phyloP scores from a whole-genome alignment of 2,113 vertebrate species.

The Ictalurus furcatus region DNA sequence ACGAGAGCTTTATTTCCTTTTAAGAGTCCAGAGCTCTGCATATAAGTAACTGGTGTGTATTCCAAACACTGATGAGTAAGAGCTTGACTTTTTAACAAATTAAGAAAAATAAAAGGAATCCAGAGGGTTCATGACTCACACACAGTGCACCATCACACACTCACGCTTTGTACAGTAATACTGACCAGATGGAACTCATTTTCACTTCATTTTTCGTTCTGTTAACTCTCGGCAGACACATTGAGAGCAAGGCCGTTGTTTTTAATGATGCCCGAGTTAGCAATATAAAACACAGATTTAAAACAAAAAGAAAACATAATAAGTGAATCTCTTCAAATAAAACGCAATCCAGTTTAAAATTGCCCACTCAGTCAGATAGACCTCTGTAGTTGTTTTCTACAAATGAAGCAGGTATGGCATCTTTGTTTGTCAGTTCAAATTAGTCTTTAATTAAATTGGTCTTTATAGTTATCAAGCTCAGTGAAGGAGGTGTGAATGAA shows the following conservation, averaged over 20 bases:
- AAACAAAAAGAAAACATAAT: conserved; percentile 1
- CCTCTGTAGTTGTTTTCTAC: background rate
- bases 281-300: background rate
- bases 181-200: conserved; percentile 21
- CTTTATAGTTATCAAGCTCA: background rate
- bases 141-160: conserved; percentile 6
- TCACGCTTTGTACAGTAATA: conserved; percentile 6
- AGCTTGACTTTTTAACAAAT: conserved; percentile 1
- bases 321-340: background rate
- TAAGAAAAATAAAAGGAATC: background rate
- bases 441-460: background rate
- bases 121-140: background rate
- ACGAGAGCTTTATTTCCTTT: background rate
- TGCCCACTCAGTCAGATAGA: background rate
- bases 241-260: background rate
- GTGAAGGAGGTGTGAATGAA: background rate
- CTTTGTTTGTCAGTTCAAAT: too few relatives aligned
- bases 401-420: background rate
- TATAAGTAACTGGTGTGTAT: background rate
- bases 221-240: conserved; percentile 10
- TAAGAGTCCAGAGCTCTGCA: background rate
- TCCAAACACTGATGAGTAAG: background rate
- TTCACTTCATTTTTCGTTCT: conserved; percentile 26
- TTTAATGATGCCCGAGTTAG: background rate
- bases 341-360: background rate